A percentile compares a stretch with the other conserved stretches of the same genome.
These are phyloP conservation scores for Drosophila ohnishii DNA, from an alignment of 1,140 invertebrate genomes.

Conservation along the genomic window DNA sequence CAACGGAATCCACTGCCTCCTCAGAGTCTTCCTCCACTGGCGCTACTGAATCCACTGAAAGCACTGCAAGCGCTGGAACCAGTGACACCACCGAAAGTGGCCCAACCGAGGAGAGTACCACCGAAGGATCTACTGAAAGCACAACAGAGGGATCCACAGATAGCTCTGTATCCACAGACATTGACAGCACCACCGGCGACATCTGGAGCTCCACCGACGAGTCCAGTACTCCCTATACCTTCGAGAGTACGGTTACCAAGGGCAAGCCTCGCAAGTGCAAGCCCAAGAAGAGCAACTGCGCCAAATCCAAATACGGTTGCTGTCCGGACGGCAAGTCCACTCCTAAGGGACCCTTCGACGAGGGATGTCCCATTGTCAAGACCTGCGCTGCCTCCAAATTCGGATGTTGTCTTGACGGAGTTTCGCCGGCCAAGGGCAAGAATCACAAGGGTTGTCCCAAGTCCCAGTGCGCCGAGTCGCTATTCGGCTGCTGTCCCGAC, in stretches of 20 bases:
- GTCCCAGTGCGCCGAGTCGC: constrained; percentile 88
- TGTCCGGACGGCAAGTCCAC: constrained; percentile 93
- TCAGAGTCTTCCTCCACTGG: constrained; percentile 46
- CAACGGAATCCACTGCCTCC: constrained; percentile 18
- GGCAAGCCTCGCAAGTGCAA: constrained; percentile 86
- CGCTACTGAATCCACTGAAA: constrained; percentile 44
- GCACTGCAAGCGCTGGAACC: constrained; percentile 46
- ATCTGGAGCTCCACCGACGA: constrained; percentile 82
- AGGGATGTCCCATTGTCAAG: constrained; percentile 89
- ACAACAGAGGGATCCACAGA: constrained; percentile 53
- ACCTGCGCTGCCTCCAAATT: constrained; percentile 92
- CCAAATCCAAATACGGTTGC: constrained; percentile 91
- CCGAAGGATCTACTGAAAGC: constrained; percentile 39
- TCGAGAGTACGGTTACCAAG: constrained; percentile 83
- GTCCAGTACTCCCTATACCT: constrained; percentile 83
- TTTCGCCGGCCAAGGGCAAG: constrained; percentile 90
- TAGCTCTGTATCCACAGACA: constrained; percentile 61
- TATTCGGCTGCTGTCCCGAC: constrained; percentile 94
- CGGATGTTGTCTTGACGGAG: constrained; percentile 95
- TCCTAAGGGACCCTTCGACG: constrained; percentile 92
- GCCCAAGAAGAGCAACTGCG: constrained; percentile 86
- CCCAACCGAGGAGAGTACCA: constrained; percentile 39
- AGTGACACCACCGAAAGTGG: constrained; percentile 35
- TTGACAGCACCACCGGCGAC: constrained; percentile 66
- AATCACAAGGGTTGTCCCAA: constrained; percentile 91